These are phyloP conservation scores for Diadophis punctatus DNA, from an alignment of 2,113 vertebrate species.

Conservation along the genomic window DNA sequence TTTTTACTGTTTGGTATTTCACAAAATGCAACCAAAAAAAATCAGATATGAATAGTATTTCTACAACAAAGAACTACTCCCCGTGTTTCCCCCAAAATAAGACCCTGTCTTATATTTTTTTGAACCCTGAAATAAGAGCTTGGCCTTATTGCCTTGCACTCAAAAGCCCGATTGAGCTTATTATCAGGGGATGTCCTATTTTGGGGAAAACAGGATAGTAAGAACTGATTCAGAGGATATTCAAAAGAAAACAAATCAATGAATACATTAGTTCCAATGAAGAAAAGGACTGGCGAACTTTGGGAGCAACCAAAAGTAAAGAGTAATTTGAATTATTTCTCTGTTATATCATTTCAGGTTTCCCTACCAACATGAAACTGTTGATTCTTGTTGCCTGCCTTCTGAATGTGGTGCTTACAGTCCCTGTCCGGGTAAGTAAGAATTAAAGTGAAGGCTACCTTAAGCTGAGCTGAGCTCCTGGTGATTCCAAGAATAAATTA, in stretches of 20 bases:
- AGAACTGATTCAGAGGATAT: not conserved
- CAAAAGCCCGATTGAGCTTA: no score
- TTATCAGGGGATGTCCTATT: no score
- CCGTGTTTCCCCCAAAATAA: no score
- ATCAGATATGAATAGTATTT: not conserved
- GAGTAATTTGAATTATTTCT: not conserved
- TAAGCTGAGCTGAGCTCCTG: not conserved
- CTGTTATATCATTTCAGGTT: not conserved
- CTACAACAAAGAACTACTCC: not conserved
- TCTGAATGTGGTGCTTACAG: not conserved
- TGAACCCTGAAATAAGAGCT: no score
- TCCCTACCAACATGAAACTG: slow-evolving; percentile 1
- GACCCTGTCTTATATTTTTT: no score
- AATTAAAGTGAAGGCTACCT: not conserved
- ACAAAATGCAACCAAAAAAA: not conserved
- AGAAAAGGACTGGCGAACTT: not conserved
- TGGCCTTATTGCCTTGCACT: no score
- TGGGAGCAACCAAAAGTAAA: not conserved
- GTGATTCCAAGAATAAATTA: not conserved
- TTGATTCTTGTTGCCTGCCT: slow-evolving; percentile 9
- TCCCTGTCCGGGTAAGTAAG: slow-evolving; percentile 13
- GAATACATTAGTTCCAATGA: not conserved
- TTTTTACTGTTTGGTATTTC: not conserved
- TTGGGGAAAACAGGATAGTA: not conserved
- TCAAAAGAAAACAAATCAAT: not conserved